Percentiles rank a stretch among this genome's conserved stretches.
Evolutionary conservation across 2,113 vertebrate genomes (phyloP).

Genomic region (Rutilus rutilus): DNA sequence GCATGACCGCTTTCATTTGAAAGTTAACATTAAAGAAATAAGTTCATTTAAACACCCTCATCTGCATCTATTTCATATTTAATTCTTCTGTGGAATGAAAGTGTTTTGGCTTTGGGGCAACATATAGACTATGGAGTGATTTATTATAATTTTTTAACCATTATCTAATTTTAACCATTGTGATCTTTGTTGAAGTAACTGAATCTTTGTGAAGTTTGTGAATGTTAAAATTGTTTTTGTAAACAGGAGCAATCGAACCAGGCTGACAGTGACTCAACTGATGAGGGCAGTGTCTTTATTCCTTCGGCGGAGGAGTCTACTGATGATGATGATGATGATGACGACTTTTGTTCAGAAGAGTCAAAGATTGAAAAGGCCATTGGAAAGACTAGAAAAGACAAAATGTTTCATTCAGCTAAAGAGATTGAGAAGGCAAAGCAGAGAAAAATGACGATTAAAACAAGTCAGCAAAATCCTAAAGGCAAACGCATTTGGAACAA

Average conservation of each 20-base stretch:
- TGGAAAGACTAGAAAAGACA: background rate
- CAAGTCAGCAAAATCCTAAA: slow-evolving; percentile 3
- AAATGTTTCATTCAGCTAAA: background rate
- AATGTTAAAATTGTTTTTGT: background rate
- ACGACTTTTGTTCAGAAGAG: background rate
- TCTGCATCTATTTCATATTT: too few species aligned
- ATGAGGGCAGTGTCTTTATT: background rate
- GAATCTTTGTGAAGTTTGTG: background rate
- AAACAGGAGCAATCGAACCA: background rate
- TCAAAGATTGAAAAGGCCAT: background rate
- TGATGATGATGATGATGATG: background rate
- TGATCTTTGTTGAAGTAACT: background rate
- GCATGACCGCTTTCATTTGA: too few species aligned
- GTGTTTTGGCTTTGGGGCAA: too few species aligned
- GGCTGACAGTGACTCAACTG: background rate
- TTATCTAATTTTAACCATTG: background rate
- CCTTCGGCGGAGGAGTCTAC: background rate
- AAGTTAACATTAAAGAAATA: too few species aligned
- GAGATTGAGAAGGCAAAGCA: background rate
- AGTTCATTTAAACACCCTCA: too few species aligned
- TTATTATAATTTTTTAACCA: background rate
- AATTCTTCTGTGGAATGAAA: too few species aligned
- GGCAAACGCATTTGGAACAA: slow-evolving; percentile 16
- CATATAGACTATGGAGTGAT: background rate
- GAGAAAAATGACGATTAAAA: background rate